Evolutionary conservation across 1,140 invertebrate genomes (phyloP).

Genomic region (Gonioctena quinquepunctata): DNA sequence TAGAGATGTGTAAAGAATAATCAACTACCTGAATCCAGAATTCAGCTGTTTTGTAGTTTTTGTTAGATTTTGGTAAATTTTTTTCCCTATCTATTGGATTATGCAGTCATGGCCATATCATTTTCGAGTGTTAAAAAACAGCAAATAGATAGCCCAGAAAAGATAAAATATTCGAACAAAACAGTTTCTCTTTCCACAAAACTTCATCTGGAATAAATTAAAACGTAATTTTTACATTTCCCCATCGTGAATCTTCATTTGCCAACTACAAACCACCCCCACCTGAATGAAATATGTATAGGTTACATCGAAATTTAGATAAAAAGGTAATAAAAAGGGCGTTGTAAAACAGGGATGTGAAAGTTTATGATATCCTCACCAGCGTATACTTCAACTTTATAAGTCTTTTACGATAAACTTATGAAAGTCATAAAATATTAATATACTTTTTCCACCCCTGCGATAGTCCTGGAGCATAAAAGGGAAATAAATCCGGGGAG

Average conservation of each 20-base stretch:
- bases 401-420: slow-evolving; percentile 47
- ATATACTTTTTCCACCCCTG: slow-evolving; percentile 42
- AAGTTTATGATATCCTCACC: slow-evolving; percentile 6
- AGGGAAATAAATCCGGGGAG: neutral
- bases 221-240: no score
- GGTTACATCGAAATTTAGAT: neutral
- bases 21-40: no score
- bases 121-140: no score
- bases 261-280: neutral
- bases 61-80: no score
- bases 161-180: no score
- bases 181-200: no score
- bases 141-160: no score
- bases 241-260: neutral
- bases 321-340: slow-evolving; percentile 9
- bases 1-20: no score
- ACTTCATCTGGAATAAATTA: no score
- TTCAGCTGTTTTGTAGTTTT: no score
- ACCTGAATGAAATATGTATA: neutral
- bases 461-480: neutral
- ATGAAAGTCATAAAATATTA: slow-evolving; percentile 50
- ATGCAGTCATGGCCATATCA: no score
- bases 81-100: no score
- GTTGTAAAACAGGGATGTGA: slow-evolving; percentile 1
- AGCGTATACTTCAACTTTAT: slow-evolving; percentile 31